Base-by-base conservation (phyloP, 1,140 invertebrate species). In the Pogonognathellus flavescens region DNA sequence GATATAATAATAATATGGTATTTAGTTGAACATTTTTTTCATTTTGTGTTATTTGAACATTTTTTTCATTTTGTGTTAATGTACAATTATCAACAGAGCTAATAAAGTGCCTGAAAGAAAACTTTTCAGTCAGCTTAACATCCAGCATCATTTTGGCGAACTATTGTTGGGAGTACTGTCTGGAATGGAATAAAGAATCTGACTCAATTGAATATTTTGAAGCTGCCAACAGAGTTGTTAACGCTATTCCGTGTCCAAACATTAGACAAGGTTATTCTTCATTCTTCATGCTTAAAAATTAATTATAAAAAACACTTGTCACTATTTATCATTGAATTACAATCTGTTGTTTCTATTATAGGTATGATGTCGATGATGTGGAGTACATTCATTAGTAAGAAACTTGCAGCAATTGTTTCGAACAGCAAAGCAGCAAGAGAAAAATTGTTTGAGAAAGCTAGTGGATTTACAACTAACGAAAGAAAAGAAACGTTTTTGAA, bases 111-210 rank as follows among this genome's bases (percentile, higher is more conserved):
- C 90, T 96, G 25, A 93, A 93, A 57, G 92, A 92, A 57, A 94
- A 95, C 90, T 97, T 98, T 90, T 96, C 96, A 0, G 94, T 96
- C 84, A 97, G 96, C 91, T 92, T 97, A 53, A 93, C 94, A 31
- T 93, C 94, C 50, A 94, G 95, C 89, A 93, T 95, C 52, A 90
- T 98, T 49, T 91, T 97, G 53, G 93, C 94, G 13, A 97, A 97
- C 90, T 94, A 97, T 92, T 94, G 94, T 88, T 98, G 97, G 97
- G 96, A 98, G 90, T 96, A 96, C 91, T 93, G 95, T 84, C 93
- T 95, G 86, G 92, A 93, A 81, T 98, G 97, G 97, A 95, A 95
- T 90, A 96, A 95, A 90, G 93, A 95, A 88, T 93, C 95, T 84
- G 92, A 94, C 72, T 92, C 93, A 82, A 91, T 95, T n/a, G 90